Conservation (phyloP, 2,888 invertebrate genomes). For the Rhagium mordax region DNA sequence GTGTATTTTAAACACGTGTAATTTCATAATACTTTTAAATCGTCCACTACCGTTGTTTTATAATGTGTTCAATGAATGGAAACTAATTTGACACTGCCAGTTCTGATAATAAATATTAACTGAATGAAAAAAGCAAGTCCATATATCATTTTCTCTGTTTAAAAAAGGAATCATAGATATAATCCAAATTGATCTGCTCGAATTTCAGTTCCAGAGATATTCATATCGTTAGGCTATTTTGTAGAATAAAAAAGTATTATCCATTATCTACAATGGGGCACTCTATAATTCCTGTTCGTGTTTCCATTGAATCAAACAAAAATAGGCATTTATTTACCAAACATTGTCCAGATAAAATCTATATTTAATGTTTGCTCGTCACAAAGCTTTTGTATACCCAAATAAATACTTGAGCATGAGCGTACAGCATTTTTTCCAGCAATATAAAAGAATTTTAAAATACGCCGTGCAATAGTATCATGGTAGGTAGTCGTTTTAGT, state of each 20-base stretch:
- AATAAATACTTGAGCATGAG: neutral
- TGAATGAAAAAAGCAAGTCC: neutral
- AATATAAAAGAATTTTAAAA: neutral
- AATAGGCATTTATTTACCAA: neutral
- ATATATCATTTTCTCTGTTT: neutral
- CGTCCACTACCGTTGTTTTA: neutral
- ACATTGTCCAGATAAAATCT: slow-evolving; percentile 8
- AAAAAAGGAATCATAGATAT: neutral
- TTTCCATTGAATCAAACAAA: slow-evolving; percentile 7
- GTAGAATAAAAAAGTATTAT: neutral
- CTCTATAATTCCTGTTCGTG: neutral
- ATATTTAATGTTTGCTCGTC: neutral
- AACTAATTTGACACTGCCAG: neutral
- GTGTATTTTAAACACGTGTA: neutral
- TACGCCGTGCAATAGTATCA: neutral
- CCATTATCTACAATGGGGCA: neutral
- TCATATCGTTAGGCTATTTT: neutral
- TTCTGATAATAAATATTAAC: neutral
- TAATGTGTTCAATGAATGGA: neutral
- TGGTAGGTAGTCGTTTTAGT: no score
- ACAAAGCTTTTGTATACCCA: slow-evolving; percentile 1
- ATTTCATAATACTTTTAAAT: neutral
- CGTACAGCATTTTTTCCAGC: neutral
- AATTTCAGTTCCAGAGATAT: neutral
- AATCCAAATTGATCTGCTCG: neutral